Base-by-base conservation (phyloP, 2,797 vertebrate genomes). In the Enoplosus armatus region DNA sequence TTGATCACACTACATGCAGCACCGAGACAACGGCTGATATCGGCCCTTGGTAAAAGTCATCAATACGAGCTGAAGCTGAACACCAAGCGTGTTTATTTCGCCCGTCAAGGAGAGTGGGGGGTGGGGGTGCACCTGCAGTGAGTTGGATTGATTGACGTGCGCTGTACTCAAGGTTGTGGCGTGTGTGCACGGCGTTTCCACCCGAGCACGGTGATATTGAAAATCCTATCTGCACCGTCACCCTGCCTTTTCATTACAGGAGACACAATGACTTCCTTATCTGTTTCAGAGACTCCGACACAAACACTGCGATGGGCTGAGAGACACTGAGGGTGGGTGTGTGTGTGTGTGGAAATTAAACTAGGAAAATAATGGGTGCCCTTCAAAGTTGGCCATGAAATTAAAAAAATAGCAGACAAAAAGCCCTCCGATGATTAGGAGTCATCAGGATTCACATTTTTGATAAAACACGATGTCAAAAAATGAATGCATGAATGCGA, bases 251-350 rank as follows among this genome's bases (percentile, higher is more conserved):
- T 89, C 80, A 89, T 89, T 89, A 85, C 64, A 69, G 85, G 56
- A 80, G 77, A 83, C 85, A 87, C 86, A 82, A 82, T 73, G 73
- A 60, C 85, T 78, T 82, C 72, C 85, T 91, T 90, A 91, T 90
- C 89, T 75, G 82, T n/a, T 80, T 67, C 73, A 70, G 56, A 79
- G 84, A 72, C 74, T 54, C 43, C 61, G 31, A 73, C 70, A 72
- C 80, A 85, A 85, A 87, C 79, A 83, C 24, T 8, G 69, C 4
- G 62, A 72, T 24, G 58, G 27, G 33, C 54, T 14, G 72, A 47
- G 69, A 84, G 70, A 75, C 71, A 27, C 39, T 8, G 43, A 45
- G 29, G 5, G 55, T 31, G 67, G 37, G 59, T 29, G 59, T 45
- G 55, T 72, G 55, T 64, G 83, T 53, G 60, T 55, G 59, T 53